Evolutionary conservation across 2,113 vertebrate species (phyloP), one percentile per base, ranked within the genome.

Genomic region (Sphaerodactylus townsendi): DNA sequence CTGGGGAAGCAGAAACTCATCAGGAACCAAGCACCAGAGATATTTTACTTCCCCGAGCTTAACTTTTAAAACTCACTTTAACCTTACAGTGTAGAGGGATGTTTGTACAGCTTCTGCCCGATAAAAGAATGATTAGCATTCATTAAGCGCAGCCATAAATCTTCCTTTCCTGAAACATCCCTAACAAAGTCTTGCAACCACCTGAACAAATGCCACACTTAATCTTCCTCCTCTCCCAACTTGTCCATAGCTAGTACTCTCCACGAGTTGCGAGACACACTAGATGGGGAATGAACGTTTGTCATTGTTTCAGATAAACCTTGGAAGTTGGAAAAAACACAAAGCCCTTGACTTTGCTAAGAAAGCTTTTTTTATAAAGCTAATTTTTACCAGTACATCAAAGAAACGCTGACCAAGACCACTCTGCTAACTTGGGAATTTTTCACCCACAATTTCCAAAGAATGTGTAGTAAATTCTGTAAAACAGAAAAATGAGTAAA

Each of bases 91-190:
- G 85, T 81, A 91, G 87, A 90, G 85, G 90, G 91, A 84, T 92
- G 91, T 93, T 93, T 93, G 91, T 88, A 84, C 90, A 90, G 92
- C 89, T 93, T 86, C 89, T 56, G 82, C 84, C 91, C 79, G 91
- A 92, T 92, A 93, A 93, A 92, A 70, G 91, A 86, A 90, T 87
- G 81, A 92, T 95, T 94, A 94, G 83, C 90, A 94, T 95, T 93
- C 92, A 92, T 93, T 95, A 95, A 89, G 85, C 86, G 78, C n/a
- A 66, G 74, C 82, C 91, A 90, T 94, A 93, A 95, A 92, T 93
- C 90, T 95, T 87, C 84, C 82, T 68, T 76, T 87, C 68, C 82
- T 93, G 81, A 90, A 91, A 92, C 75, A 83, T 65, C 86, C 87
- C 85, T 88, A 92, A 90, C 68, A 85, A 35, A 79, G 90, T 83